phyloP scores from a whole-genome alignment of 1,140 invertebrate genomes.

The Achatina immaculata region DNA sequence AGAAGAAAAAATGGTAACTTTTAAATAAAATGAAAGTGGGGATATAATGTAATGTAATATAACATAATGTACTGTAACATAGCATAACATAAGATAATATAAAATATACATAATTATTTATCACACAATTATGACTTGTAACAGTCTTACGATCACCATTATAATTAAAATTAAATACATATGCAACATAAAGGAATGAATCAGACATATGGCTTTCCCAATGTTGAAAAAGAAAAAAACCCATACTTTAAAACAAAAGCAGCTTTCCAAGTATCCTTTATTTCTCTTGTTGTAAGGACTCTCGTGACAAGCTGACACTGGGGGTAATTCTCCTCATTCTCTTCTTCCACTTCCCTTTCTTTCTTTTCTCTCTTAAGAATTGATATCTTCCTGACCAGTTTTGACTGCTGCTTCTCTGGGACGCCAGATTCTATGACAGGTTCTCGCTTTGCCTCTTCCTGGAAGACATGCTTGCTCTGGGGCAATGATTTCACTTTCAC shows the following conservation, averaged over 20 bases:
- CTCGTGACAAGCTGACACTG: constrained; percentile 65
- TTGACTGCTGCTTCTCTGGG: not conserved
- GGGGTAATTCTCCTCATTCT: constrained; percentile 45
- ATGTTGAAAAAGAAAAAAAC: not conserved
- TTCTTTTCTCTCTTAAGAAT: constrained; percentile 23
- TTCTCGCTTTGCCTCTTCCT: not conserved
- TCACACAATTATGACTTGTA: too few species aligned
- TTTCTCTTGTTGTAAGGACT: constrained; percentile 60
- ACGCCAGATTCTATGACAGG: constrained; percentile 2
- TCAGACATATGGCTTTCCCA: not conserved
- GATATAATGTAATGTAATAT: too few species aligned
- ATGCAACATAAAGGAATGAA: too few species aligned
- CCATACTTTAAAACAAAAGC: constrained; percentile 60
- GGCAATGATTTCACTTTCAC: not conserved
- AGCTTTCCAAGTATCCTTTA: constrained; percentile 66
- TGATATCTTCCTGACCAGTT: constrained; percentile 25
- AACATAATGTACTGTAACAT: too few species aligned
- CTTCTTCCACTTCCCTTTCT: not conserved
- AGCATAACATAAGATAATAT: too few species aligned
- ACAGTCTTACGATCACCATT: too few species aligned
- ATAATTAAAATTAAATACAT: too few species aligned
- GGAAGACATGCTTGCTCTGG: not conserved
- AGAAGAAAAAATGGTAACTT: too few species aligned
- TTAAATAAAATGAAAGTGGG: too few species aligned
- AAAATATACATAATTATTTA: too few species aligned